Evolutionary conservation across 2,797 vertebrate genomes (phyloP).

Genomic region (Sorex maritimensis): DNA sequence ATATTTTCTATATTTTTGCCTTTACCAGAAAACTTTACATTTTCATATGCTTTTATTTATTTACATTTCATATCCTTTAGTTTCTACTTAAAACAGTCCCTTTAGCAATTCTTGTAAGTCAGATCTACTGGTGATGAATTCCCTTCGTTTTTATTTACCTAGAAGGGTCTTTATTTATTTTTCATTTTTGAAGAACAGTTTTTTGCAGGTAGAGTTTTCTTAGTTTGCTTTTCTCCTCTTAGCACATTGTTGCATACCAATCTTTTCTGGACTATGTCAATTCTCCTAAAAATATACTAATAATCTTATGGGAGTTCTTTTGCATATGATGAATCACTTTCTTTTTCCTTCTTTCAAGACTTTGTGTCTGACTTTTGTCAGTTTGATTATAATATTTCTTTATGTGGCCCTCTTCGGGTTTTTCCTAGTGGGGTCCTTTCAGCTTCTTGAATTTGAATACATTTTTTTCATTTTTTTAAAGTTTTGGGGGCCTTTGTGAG

Average conservation of each 20-base stretch:
- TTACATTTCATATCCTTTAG: background rate
- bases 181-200: background rate
- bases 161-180: background rate
- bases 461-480: background rate
- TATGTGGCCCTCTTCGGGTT: background rate
- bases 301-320: background rate
- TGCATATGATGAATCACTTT: background rate
- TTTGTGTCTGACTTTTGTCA: background rate
- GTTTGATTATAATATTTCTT: background rate
- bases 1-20: slow-evolving; percentile 47
- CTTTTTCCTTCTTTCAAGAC: slow-evolving; percentile 19
- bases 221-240: background rate
- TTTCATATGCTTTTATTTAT: background rate
- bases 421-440: background rate
- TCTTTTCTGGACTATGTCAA: background rate
- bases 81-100: background rate
- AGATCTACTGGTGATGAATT: background rate
- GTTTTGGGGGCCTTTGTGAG: background rate
- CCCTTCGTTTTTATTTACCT: background rate
- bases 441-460: background rate
- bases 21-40: slow-evolving; percentile 24
- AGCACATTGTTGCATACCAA: background rate
- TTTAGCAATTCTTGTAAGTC: background rate
- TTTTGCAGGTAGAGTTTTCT: background rate
- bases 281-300: slow-evolving; percentile 21